These are phyloP conservation scores for Manis crassicaudata DNA, from an alignment of 2,797 vertebrate genomes.

Conservation along the genomic window DNA sequence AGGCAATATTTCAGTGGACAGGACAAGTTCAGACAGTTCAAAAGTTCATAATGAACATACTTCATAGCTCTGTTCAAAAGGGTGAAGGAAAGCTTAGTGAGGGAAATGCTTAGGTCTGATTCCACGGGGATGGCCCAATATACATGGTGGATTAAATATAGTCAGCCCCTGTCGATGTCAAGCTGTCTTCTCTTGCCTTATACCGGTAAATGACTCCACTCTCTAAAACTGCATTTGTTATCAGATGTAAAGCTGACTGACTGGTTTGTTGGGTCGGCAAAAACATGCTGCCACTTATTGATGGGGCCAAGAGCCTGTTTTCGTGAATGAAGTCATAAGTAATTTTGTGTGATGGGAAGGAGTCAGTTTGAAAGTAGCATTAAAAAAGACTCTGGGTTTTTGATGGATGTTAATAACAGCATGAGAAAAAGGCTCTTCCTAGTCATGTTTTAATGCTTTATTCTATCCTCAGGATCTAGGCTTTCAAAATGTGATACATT, in stretches of 20 bases:
- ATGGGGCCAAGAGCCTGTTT: slow-evolving; percentile 24
- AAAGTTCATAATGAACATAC: slow-evolving; percentile 80
- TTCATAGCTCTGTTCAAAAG: slow-evolving; percentile 67
- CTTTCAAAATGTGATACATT: slow-evolving; percentile 67
- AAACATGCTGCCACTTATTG: slow-evolving; percentile 60
- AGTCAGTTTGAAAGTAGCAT: slow-evolving; percentile 58
- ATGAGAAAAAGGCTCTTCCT: slow-evolving; percentile 44
- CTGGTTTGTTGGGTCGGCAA: slow-evolving; percentile 50
- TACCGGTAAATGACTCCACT: slow-evolving; percentile 44
- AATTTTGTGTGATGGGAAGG: slow-evolving; percentile 59
- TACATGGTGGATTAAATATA: slow-evolving; percentile 32
- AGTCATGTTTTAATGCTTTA: slow-evolving; percentile 66
- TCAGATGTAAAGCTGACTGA: slow-evolving; percentile 51
- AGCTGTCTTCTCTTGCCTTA: slow-evolving; percentile 56
- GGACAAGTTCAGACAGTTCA: slow-evolving; percentile 76
- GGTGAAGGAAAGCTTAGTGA: slow-evolving; percentile 65
- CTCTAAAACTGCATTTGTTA: slow-evolving; percentile 58
- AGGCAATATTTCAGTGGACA: slow-evolving; percentile 65
- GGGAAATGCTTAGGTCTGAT: slow-evolving; percentile 61
- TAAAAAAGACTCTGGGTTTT: slow-evolving; percentile 55
- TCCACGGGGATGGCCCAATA: slow-evolving; percentile 58
- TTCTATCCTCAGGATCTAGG: slow-evolving; percentile 42
- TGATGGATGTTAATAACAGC: slow-evolving; percentile 66
- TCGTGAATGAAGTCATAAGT: slow-evolving; percentile 61
- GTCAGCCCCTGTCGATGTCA: slow-evolving; percentile 60